Evolutionary conservation across 2,888 invertebrate species (phyloP).

Genomic region (Ophion costatus): DNA sequence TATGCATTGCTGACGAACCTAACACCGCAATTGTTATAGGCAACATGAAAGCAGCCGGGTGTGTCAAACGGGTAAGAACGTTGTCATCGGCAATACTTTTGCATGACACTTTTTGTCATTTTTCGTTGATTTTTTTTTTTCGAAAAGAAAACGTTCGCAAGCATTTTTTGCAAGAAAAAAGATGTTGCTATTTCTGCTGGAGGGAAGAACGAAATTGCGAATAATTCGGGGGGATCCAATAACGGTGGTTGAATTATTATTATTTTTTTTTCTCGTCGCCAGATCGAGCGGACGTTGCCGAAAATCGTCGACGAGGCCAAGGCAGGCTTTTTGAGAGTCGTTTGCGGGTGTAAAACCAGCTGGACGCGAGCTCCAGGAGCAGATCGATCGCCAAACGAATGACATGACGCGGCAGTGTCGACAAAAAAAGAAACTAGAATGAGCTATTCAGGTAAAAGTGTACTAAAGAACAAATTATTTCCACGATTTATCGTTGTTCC

Average conservation of each 20-base stretch:
- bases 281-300: neutral
- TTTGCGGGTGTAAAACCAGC: neutral
- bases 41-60: neutral
- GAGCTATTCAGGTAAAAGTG: no score
- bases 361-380: no score
- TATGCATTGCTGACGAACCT: neutral
- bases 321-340: neutral
- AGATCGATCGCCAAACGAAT: no score
- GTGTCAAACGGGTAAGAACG: slow-evolving; percentile 39
- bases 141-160: no score
- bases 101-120: no score
- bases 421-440: no score
- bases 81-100: slow-evolving; percentile 3
- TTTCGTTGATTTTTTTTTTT: no score
- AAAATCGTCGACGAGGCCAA: neutral
- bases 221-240: neutral
- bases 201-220: neutral
- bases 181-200: neutral
- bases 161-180: no score
- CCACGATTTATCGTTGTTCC: no score
- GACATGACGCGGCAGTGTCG: no score
- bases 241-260: no score
- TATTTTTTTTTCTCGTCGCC: neutral
- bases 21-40: neutral
- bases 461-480: no score